Conservation (phyloP, 2,888 invertebrate genomes). For the Agrotis ipsilon region DNA sequence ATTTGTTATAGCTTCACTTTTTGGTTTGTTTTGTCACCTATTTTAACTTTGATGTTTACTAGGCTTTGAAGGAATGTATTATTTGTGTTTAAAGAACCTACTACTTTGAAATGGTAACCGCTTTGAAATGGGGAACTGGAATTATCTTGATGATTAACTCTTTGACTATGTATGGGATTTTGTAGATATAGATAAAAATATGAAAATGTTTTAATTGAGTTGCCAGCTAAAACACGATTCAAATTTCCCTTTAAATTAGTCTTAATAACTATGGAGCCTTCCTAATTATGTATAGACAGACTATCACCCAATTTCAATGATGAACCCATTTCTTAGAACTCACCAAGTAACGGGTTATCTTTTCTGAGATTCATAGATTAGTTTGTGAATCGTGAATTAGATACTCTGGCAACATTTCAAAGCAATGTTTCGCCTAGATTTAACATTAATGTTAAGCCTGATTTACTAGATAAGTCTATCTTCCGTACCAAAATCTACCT, state of each 20-base stretch:
- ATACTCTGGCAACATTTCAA: slow-evolving; percentile 44
- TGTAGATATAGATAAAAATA: no score
- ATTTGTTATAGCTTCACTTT: not conserved
- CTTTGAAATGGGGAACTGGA: not conserved
- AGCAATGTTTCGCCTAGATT: slow-evolving; percentile 30
- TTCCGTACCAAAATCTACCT: not conserved
- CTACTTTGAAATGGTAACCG: not conserved
- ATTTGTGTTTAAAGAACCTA: not conserved
- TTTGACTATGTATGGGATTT: not conserved
- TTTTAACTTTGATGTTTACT: not conserved
- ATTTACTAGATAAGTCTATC: slow-evolving; percentile 17
- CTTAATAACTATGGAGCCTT: not conserved
- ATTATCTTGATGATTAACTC: not conserved
- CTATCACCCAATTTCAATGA: slow-evolving; percentile 1
- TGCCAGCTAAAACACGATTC: not conserved
- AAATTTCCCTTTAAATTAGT: not conserved
- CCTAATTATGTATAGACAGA: not conserved
- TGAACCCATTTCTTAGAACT: not conserved
- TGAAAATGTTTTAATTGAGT: not conserved
- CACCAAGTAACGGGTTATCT: not conserved
- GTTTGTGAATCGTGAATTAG: slow-evolving; percentile 34
- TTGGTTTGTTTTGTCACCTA: not conserved
- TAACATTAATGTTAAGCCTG: slow-evolving; percentile 11
- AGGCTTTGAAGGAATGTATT: not conserved
- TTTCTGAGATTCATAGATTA: slow-evolving; percentile 52